Evolutionary conservation across 2,797 vertebrate species (phyloP).

Genomic region (Melanogrammus aeglefinus): DNA sequence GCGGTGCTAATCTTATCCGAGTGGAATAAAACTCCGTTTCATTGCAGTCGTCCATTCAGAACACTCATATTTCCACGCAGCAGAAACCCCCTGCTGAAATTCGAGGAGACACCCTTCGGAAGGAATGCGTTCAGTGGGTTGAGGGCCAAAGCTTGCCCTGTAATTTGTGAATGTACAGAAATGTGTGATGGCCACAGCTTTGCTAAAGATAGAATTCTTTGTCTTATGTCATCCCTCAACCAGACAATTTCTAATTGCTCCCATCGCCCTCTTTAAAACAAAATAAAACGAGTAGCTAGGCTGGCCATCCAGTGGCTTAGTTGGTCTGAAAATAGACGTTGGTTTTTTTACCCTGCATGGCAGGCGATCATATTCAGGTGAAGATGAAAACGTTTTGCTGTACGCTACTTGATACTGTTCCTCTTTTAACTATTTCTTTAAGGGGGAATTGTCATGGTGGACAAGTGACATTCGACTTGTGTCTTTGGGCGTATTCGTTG

Average conservation of each 20-base stretch:
- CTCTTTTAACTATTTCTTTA: slow-evolving; percentile 60
- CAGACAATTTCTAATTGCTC: slow-evolving; percentile 76
- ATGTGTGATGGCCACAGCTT: slow-evolving; percentile 72
- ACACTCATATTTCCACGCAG: slow-evolving; percentile 73
- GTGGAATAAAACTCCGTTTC: slow-evolving; percentile 75
- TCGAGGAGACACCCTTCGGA: slow-evolving; percentile 78
- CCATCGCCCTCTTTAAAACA: slow-evolving; percentile 58
- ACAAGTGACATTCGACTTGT: slow-evolving; percentile 65
- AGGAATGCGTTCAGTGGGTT: slow-evolving; percentile 79
- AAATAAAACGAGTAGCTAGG: background rate
- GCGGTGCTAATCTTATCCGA: slow-evolving; percentile 69
- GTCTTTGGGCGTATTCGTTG: slow-evolving; percentile 38
- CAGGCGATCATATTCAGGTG: slow-evolving; percentile 58
- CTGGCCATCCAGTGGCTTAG: background rate
- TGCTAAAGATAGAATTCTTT: slow-evolving; percentile 79
- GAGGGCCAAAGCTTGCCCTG: slow-evolving; percentile 75
- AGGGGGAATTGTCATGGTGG: slow-evolving; percentile 55
- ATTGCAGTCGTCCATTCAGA: slow-evolving; percentile 74
- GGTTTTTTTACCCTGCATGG: slow-evolving; percentile 27
- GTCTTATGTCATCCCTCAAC: slow-evolving; percentile 76
- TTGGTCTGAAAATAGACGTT: background rate
- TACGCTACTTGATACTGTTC: slow-evolving; percentile 43
- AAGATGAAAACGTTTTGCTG: slow-evolving; percentile 44
- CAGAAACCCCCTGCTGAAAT: slow-evolving; percentile 77
- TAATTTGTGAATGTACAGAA: slow-evolving; percentile 82